Evolutionary conservation across 2,113 vertebrate genomes (phyloP), one percentile per base, ranked within the genome.

Genomic region (Trichechus manatus): DNA sequence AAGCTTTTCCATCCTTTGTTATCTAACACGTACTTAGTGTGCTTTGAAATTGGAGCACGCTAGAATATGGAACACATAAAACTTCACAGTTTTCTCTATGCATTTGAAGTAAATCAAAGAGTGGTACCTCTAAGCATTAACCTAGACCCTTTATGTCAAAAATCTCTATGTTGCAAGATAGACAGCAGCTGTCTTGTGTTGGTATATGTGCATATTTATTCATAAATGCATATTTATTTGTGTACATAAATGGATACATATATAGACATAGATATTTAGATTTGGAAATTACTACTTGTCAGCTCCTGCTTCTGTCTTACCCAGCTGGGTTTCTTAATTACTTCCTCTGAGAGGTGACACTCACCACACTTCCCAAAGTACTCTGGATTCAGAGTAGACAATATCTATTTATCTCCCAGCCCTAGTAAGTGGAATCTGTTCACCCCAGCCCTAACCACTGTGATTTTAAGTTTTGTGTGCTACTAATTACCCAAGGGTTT

Each of bases 141-240:
- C 44, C 36, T 83, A 91, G 25, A 78, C 6, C 20, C 25, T 89
- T 92, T 93, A 27, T 59, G 29, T 10, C 23, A 81, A 27, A 50
- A 10, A 80, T 87, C 90, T 96, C 68, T 93, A 42, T 89, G 39
- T 77, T 63, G 39, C 25, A 88, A 85, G 72, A 59, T 42, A 74
- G 25, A 89, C 59, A 70, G 27, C 59, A 79, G n/a, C 82, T 94
- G 79, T 27, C 47, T 74, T 68, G 59, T 89, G 50, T 77, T 94
- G 82, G 59, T 84, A 31, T 68, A 87, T 63, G 61, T 89, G 33
- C 36, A 81, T 91, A 75, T 13, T 85, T 95, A 96, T 86, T 42
- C 81, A 96, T 79, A 96, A 94, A 95, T 96, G 83, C 61, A 85
- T 77, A 95, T 96, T 87, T 93, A 96, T 97, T 86, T 98, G 82